phyloP scores from a whole-genome alignment of 2,888 invertebrate genomes.

The Thyatira batis region DNA sequence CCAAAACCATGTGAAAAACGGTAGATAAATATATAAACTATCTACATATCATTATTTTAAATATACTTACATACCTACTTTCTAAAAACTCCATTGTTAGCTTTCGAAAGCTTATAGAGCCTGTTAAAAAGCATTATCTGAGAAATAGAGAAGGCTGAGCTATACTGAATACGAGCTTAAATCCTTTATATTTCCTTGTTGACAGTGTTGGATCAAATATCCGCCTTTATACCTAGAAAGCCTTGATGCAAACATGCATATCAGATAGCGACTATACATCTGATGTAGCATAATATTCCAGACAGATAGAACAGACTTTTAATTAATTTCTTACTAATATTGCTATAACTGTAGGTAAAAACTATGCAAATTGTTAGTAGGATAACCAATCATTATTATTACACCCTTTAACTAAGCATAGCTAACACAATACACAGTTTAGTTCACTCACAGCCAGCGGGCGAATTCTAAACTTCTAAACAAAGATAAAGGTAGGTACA shows the following conservation, averaged over 20 bases:
- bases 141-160: no score
- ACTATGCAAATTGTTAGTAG: not conserved
- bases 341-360: not conserved
- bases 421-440: conserved; percentile 11
- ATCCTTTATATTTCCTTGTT: not conserved
- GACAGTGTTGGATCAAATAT: not conserved
- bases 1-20: no score
- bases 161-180: not conserved
- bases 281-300: no score
- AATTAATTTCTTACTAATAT: no score
- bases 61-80: no score
- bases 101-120: no score
- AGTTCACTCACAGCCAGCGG: conserved; percentile 9
- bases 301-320: no score
- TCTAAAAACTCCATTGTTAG: no score
- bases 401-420: conserved; percentile 9
- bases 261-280: no score
- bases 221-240: not conserved
- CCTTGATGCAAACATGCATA: not conserved
- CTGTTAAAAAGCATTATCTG: no score
- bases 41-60: no score
- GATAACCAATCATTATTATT: not conserved
- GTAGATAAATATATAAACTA: no score
- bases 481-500: conserved; percentile 41
- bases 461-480: conserved; percentile 31